Evolutionary conservation across 2,888 invertebrate genomes (phyloP).

Genomic region (Noctua janthina): DNA sequence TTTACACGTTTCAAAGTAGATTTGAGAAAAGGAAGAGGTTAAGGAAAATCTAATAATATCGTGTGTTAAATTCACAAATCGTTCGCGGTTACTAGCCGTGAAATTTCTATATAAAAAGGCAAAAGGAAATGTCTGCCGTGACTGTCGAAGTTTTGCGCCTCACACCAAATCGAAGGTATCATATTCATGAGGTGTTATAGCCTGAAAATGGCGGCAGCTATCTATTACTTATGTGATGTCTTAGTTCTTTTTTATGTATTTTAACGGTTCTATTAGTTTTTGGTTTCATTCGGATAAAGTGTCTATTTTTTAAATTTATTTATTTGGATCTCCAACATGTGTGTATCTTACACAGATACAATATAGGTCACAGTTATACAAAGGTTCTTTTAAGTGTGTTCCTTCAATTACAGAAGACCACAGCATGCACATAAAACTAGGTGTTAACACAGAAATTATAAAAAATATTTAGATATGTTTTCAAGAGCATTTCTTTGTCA

Average conservation of each 20-base stretch:
- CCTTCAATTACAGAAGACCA: too few relatives aligned
- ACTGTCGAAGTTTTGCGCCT: slow-evolving; percentile 59
- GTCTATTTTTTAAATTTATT: background rate
- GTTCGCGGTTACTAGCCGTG: slow-evolving; percentile 69
- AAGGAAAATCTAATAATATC: slow-evolving; percentile 67
- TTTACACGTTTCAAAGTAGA: slow-evolving; percentile 21
- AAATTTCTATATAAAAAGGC: slow-evolving; percentile 68
- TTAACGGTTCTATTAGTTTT: too few relatives aligned
- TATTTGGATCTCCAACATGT: too few relatives aligned
- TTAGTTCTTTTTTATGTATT: too few relatives aligned
- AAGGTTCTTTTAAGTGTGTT: too few relatives aligned
- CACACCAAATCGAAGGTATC: slow-evolving; percentile 66
- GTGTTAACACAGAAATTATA: too few relatives aligned
- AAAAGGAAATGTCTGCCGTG: slow-evolving; percentile 66
- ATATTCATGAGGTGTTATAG: slow-evolving; percentile 69
- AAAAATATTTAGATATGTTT: background rate
- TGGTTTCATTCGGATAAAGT: background rate
- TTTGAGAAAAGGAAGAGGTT: slow-evolving; percentile 21
- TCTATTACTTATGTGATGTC: background rate
- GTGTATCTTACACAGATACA: too few relatives aligned
- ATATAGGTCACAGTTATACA: too few relatives aligned
- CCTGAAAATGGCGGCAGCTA: slow-evolving; percentile 56
- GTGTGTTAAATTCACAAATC: slow-evolving; percentile 71
- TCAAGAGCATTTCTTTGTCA: background rate
- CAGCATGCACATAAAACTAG: too few relatives aligned